Evolutionary conservation across 2,113 vertebrate genomes (phyloP).

Genomic region (Cebidichthys violaceus): DNA sequence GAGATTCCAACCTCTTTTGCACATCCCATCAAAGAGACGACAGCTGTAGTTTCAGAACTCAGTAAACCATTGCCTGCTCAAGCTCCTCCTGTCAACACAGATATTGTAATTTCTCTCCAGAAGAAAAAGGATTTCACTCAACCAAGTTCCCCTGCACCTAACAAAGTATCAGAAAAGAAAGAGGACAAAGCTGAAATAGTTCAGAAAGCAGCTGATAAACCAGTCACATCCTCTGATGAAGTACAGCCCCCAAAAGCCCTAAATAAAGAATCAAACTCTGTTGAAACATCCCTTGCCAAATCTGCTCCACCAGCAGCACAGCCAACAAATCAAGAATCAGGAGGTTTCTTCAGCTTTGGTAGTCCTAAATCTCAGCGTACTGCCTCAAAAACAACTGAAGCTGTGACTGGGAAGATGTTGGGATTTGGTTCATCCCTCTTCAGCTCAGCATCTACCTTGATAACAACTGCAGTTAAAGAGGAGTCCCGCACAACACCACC

Average conservation of each 20-base stretch:
- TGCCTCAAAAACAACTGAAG: constrained; percentile 56
- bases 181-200: constrained; percentile 21
- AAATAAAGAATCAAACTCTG: constrained; percentile 61
- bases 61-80: constrained; percentile 27
- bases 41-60: constrained; percentile 12
- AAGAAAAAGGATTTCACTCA: constrained; percentile 29
- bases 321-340: constrained; percentile 80
- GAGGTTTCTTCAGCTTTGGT: constrained; percentile 80
- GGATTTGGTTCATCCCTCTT: constrained; percentile 77
- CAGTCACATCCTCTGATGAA: constrained; percentile 32
- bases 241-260: constrained; percentile 27
- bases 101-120: constrained; percentile 7
- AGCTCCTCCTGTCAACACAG: constrained; percentile 9
- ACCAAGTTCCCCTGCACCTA: not conserved
- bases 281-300: constrained; percentile 68
- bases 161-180: constrained; percentile 39
- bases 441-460: constrained; percentile 80
- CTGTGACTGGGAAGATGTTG: constrained; percentile 80
- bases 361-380: constrained; percentile 74
- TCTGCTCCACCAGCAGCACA: constrained; percentile 64
- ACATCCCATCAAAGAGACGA: constrained; percentile 56
- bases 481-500: constrained; percentile 68
- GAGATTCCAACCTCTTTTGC: constrained; percentile 12
- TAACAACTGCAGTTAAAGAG: constrained; percentile 77
- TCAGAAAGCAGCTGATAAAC: constrained; percentile 44